A percentile compares a stretch with the other conserved stretches of the same genome.
phyloP scores from a whole-genome alignment of 1,140 invertebrate species.

The Pogonomyrmex californicus region DNA sequence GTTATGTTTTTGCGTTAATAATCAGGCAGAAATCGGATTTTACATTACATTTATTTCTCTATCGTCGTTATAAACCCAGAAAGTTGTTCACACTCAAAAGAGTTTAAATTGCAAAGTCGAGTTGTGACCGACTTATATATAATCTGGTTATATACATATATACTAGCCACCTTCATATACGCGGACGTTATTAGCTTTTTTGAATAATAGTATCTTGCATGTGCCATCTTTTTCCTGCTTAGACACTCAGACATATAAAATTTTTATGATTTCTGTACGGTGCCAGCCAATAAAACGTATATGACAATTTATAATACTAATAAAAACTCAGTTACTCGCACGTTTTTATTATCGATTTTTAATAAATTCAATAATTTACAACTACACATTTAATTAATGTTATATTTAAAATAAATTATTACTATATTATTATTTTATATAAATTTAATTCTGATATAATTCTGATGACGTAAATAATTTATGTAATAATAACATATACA shows the following conservation, averaged over 20 bases:
- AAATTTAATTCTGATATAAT: too few species aligned
- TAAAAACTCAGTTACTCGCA: not conserved
- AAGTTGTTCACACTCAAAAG: constrained; percentile 8
- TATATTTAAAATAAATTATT: not conserved
- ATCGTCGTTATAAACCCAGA: constrained; percentile 20
- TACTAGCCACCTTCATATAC: not conserved
- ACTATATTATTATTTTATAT: not conserved
- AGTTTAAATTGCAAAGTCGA: constrained; percentile 62
- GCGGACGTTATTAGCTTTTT: not conserved
- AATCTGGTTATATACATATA: constrained; percentile 3
- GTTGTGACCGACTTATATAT: constrained; percentile 11
- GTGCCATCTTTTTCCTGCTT: not conserved
- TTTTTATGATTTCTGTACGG: constrained; percentile 1
- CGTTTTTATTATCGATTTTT: not conserved
- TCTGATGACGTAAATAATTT: too few species aligned
- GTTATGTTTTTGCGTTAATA: not conserved
- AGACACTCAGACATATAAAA: not conserved
- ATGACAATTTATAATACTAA: not conserved
- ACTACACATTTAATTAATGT: not conserved
- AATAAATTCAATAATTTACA: not conserved
- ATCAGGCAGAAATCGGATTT: constrained; percentile 1
- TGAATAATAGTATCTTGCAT: not conserved
- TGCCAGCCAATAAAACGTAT: not conserved
- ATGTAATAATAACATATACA: too few species aligned
- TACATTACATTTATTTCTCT: constrained; percentile 55